Percentiles rank a stretch among this genome's conserved stretches.
Conservation (phyloP, 2,888 invertebrate genomes). For the Mongoloraphidia duomilia region DNA sequence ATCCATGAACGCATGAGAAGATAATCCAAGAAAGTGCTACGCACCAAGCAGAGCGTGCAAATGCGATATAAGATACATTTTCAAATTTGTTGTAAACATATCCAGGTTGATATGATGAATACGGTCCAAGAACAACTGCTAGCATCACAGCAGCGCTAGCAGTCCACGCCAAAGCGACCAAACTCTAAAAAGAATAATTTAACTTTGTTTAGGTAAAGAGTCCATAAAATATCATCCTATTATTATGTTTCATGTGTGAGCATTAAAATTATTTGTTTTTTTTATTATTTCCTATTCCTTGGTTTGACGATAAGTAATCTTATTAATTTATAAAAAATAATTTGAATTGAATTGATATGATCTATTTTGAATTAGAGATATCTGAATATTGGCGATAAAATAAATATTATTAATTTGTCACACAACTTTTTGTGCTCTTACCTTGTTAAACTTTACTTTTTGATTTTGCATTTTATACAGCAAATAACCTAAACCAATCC, state of each 20-base stretch:
- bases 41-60: slow-evolving; percentile 32
- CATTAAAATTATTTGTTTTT: no score
- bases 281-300: no score
- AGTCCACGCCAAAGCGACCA: not conserved
- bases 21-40: slow-evolving; percentile 32
- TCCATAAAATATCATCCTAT: no score
- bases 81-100: slow-evolving; percentile 15
- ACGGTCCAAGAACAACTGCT: not conserved
- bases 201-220: no score
- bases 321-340: no score
- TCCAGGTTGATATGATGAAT: slow-evolving; percentile 7
- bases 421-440: not conserved
- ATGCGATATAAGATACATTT: slow-evolving; percentile 23
- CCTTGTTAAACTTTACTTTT: not conserved
- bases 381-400: no score
- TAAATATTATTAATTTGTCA: no score
- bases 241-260: no score
- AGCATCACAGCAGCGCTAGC: not conserved
- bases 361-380: no score
- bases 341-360: no score
- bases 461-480: not conserved
- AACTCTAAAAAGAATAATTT: not conserved
- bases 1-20: slow-evolving; percentile 32
- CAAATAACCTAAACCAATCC: not conserved
- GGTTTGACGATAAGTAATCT: no score